These are phyloP conservation scores for Argentina silus DNA, from an alignment of 2,797 vertebrate species.

Conservation along the genomic window DNA sequence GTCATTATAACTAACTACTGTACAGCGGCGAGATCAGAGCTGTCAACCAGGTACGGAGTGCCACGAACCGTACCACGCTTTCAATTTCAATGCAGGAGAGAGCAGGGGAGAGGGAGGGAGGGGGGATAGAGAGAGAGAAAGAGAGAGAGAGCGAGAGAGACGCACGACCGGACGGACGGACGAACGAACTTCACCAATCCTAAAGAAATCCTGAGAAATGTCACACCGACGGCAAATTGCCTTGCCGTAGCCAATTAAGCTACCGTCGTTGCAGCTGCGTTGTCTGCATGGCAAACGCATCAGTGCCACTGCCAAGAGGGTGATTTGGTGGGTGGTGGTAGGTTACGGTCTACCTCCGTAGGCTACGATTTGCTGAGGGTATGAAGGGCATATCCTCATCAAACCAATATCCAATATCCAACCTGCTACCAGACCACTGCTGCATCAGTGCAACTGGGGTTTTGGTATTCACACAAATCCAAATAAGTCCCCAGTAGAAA, in stretches of 20 bases:
- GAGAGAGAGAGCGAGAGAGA: conserved; percentile 9
- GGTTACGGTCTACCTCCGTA: background rate
- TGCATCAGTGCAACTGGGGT: background rate
- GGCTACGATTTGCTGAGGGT: background rate
- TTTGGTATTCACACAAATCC: background rate
- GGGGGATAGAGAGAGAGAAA: conserved; percentile 20
- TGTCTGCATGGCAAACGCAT: background rate
- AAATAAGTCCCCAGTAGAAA: background rate
- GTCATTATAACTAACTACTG: conserved; percentile 81
- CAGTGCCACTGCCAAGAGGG: background rate
- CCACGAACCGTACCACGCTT: conserved; percentile 15
- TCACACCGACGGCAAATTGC: background rate
- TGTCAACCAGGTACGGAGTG: conserved; percentile 50
- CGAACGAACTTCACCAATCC: conserved; percentile 26
- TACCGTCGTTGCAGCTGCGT: background rate
- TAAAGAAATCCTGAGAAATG: background rate
- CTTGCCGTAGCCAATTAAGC: background rate
- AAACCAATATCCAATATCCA: background rate
- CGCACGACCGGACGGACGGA: background rate
- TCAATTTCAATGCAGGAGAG: conserved; percentile 23
- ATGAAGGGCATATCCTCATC: background rate
- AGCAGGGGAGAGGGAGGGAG: conserved; percentile 5
- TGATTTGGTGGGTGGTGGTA: background rate
- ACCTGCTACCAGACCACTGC: background rate
- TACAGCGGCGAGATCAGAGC: conserved; percentile 45